These are phyloP conservation scores for Eremobia ochroleuca DNA, from an alignment of 2,888 invertebrate species.

Conservation along the genomic window DNA sequence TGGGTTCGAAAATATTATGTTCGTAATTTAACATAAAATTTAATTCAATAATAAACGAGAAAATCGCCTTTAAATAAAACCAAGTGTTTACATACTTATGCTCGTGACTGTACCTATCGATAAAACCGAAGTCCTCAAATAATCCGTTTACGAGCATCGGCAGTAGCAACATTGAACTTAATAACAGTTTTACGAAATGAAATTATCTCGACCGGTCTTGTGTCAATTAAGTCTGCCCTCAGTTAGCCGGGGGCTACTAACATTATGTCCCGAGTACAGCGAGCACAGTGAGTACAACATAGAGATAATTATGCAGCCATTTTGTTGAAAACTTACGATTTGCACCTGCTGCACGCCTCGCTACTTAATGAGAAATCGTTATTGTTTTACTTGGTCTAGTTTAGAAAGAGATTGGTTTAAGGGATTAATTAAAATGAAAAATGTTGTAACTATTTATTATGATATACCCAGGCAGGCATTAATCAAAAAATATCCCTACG, in stretches of 20 bases:
- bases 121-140: conserved; percentile 8
- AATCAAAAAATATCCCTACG: background rate
- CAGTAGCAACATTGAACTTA: conserved; percentile 62
- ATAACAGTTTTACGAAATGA: conserved; percentile 73
- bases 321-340: conserved; percentile 65
- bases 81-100: too few species aligned
- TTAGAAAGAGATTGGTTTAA: conserved; percentile 3
- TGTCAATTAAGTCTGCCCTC: conserved; percentile 74
- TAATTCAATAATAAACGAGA: too few species aligned
- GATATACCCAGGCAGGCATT: background rate
- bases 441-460: background rate
- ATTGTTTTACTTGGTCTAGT: conserved; percentile 19
- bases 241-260: conserved; percentile 54
- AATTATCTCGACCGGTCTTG: conserved; percentile 68
- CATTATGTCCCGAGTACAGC: conserved; percentile 46
- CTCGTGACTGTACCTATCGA: too few species aligned
- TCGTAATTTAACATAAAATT: too few species aligned
- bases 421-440: conserved; percentile 21
- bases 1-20: too few species aligned
- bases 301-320: conserved; percentile 65
- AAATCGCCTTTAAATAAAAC: too few species aligned
- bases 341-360: conserved; percentile 62
- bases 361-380: conserved; percentile 34
- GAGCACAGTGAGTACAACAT: conserved; percentile 59
- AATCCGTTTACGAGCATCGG: conserved; percentile 34